Evolutionary conservation across 2,113 vertebrate species (phyloP).

Genomic region (Thalassoma bifasciatum): DNA sequence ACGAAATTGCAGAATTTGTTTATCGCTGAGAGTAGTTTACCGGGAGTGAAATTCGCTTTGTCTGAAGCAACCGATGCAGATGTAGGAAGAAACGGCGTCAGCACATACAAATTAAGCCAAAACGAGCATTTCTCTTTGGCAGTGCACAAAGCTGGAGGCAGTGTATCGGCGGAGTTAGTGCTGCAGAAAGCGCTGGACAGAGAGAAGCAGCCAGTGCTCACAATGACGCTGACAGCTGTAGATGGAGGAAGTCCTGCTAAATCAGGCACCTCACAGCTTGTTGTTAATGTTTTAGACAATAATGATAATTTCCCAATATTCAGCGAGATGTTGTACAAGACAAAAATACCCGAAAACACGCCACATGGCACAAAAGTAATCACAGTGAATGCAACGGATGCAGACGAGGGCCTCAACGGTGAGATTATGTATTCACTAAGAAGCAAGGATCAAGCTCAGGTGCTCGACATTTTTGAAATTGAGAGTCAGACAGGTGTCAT

Average conservation of each 20-base stretch:
- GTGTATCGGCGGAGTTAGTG: slow-evolving; percentile 82
- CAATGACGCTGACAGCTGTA: slow-evolving; percentile 74
- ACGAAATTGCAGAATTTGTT: slow-evolving; percentile 74
- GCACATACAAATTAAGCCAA: slow-evolving; percentile 82
- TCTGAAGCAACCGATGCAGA: slow-evolving; percentile 82
- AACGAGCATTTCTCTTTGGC: slow-evolving; percentile 80
- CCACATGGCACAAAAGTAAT: slow-evolving; percentile 68
- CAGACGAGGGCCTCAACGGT: slow-evolving; percentile 84
- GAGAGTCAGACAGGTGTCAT: slow-evolving; percentile 66
- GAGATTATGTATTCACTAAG: slow-evolving; percentile 77
- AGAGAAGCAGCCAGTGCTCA: slow-evolving; percentile 78
- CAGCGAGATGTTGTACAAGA: slow-evolving; percentile 76
- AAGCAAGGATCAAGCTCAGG: slow-evolving; percentile 70
- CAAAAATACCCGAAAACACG: slow-evolving; percentile 79
- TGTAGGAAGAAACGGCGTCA: slow-evolving; percentile 80
- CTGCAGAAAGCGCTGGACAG: slow-evolving; percentile 85
- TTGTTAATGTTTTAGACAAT: slow-evolving; percentile 81
- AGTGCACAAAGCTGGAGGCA: slow-evolving; percentile 78
- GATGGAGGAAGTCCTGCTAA: slow-evolving; percentile 79
- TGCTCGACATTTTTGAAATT: slow-evolving; percentile 78
- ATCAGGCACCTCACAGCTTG: slow-evolving; percentile 79
- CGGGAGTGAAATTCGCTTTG: slow-evolving; percentile 79
- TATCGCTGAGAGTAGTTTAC: slow-evolving; percentile 79
- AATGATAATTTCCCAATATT: slow-evolving; percentile 89
- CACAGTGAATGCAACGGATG: slow-evolving; percentile 80